Evolutionary conservation across 2,888 invertebrate species (phyloP).

Genomic region (Xestoiulus laeticollis): DNA sequence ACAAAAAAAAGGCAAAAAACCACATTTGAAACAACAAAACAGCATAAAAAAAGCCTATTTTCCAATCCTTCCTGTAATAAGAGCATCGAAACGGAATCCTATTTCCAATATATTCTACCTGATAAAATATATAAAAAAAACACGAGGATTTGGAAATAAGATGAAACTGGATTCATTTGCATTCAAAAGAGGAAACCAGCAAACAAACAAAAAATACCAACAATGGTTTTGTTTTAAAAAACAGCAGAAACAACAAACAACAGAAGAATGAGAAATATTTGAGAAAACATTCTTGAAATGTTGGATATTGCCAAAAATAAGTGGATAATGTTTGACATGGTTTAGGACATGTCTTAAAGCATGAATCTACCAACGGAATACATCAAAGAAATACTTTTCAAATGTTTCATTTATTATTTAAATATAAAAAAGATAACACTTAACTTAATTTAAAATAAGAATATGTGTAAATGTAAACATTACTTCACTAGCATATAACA

Average conservation of each 20-base stretch:
- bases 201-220: not conserved
- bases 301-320: not conserved
- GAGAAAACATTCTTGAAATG: not conserved
- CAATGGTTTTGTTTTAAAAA: not conserved
- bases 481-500: no score
- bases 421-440: no score
- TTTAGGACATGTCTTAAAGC: no score
- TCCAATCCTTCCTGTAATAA: not conserved
- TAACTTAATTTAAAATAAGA: no score
- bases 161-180: slow-evolving; percentile 5
- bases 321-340: no score
- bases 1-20: not conserved
- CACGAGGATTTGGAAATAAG: not conserved
- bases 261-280: not conserved
- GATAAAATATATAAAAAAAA: slow-evolving; percentile 1
- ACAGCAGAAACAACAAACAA: not conserved
- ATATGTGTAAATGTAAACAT: no score
- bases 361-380: no score
- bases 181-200: not conserved
- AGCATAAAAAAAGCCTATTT: not conserved
- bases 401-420: no score
- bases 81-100: slow-evolving; percentile 8
- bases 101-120: slow-evolving; percentile 32
- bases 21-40: not conserved
- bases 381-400: no score